Conservation (phyloP, 2,113 vertebrate genomes). For the Ivindomyrus marchei region DNA sequence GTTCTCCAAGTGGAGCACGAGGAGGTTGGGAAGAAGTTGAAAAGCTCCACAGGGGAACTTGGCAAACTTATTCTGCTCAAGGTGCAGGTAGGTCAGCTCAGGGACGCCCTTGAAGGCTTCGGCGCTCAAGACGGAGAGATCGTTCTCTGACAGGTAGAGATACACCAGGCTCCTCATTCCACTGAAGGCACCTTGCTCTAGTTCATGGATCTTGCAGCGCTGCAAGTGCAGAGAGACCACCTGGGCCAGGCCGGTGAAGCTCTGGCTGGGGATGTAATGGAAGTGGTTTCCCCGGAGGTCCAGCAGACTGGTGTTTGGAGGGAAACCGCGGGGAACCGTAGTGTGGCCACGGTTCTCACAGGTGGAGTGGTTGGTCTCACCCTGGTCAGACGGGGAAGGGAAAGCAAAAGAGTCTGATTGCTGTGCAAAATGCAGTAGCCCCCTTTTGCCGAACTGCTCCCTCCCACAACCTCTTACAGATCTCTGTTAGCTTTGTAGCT, state of each 20-base stretch:
- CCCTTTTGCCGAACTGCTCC: not conserved
- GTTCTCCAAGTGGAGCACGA: slow-evolving; percentile 81
- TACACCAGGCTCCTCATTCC: slow-evolving; percentile 78
- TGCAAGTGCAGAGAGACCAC: slow-evolving; percentile 86
- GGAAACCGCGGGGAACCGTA: slow-evolving; percentile 74
- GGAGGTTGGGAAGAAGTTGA: slow-evolving; percentile 68
- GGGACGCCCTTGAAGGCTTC: slow-evolving; percentile 68
- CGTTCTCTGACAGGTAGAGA: slow-evolving; percentile 85
- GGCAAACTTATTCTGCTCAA: slow-evolving; percentile 75
- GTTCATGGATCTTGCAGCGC: slow-evolving; percentile 61
- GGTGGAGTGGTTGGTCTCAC: slow-evolving; percentile 60
- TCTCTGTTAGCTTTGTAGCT: not conserved
- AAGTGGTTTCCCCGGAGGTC: slow-evolving; percentile 76
- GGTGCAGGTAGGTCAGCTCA: slow-evolving; percentile 74
- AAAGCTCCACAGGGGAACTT: slow-evolving; percentile 63
- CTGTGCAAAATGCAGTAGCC: not conserved
- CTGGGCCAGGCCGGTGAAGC: slow-evolving; percentile 64
- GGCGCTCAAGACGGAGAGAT: slow-evolving; percentile 60
- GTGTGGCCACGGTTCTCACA: slow-evolving; percentile 68
- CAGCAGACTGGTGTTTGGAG: slow-evolving; percentile 65
- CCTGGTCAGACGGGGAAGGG: slow-evolving; percentile 31
- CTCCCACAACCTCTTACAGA: not conserved
- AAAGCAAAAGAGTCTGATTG: not conserved
- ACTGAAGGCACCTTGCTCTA: slow-evolving; percentile 65
- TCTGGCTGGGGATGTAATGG: slow-evolving; percentile 54